phyloP scores from a whole-genome alignment of 2,797 vertebrate species.

The Antrozous pallidus region DNA sequence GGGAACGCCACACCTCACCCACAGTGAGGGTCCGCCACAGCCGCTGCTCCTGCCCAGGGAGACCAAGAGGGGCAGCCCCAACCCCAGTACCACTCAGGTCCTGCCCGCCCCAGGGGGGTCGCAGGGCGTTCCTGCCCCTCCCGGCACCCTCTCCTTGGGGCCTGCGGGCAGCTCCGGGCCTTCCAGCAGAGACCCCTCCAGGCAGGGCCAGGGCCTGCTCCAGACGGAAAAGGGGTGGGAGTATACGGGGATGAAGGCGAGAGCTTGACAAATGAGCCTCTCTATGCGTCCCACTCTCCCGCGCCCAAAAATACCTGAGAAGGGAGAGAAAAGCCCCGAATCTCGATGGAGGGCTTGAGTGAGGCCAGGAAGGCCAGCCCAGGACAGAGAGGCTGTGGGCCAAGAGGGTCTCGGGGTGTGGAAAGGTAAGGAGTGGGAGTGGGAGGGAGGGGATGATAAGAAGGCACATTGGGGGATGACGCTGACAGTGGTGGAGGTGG shows the following conservation, averaged over 20 bases:
- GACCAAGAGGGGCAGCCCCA: not conserved
- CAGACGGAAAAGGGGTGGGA: not conserved
- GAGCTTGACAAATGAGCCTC: not conserved
- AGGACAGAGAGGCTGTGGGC: not conserved
- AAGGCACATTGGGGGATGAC: accelerated
- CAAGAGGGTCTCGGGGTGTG: not conserved
- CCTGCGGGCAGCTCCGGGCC: not conserved
- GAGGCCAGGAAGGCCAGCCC: not conserved
- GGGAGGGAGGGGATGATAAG: accelerated
- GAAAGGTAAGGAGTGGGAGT: accelerated
- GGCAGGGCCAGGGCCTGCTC: not conserved
- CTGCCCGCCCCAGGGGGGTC: not conserved
- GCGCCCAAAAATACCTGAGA: not conserved
- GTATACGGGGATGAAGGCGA: not conserved
- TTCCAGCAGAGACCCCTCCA: not conserved
- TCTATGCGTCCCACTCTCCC: not conserved
- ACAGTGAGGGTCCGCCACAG: not conserved
- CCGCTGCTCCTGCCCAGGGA: not conserved
- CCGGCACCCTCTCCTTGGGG: too few species aligned
- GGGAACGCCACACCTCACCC: not conserved
- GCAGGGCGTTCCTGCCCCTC: not conserved
- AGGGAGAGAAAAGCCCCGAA: not conserved
- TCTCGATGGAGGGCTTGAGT: not conserved
- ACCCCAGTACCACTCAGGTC: not conserved
- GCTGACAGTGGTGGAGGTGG: accelerated